Conservation (phyloP, 53 echinoderm and acorn worm species). For the Holothuria leucospilota region DNA sequence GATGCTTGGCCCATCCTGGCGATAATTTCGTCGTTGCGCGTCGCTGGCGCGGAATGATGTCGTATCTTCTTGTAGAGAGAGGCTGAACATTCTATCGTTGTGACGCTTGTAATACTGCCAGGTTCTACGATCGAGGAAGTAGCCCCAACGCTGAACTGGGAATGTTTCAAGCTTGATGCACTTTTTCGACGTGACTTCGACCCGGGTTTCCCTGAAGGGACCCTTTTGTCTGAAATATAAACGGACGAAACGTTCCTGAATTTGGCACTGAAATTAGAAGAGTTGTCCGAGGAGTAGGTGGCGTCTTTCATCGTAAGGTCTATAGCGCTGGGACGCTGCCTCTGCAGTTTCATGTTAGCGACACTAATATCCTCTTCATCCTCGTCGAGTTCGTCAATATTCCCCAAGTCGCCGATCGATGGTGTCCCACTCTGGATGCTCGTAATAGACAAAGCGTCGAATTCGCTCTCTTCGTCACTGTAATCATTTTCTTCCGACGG, state of each 20-base stretch:
- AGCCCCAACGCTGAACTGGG: neutral
- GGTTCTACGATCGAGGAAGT: neutral
- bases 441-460: slow-evolving; percentile 56
- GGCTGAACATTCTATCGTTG: slow-evolving; percentile 64
- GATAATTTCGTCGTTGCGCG: slow-evolving; percentile 56
- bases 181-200: slow-evolving; percentile 25
- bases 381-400: slow-evolving; percentile 28
- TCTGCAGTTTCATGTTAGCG: neutral
- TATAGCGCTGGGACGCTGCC: neutral
- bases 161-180: neutral
- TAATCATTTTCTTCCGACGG: slow-evolving; percentile 10
- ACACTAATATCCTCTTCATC: neutral
- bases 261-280: slow-evolving; percentile 1
- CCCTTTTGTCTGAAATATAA: neutral
- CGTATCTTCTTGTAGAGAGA: slow-evolving; percentile 67
- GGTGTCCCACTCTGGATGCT: slow-evolving; percentile 60
- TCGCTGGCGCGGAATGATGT: slow-evolving; percentile 68
- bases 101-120: slow-evolving; percentile 1
- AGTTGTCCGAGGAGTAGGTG: neutral
- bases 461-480: slow-evolving; percentile 45
- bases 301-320: neutral
- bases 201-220: neutral
- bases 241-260: neutral
- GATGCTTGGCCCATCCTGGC: slow-evolving; percentile 38
- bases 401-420: neutral